Evolutionary conservation across 2,888 invertebrate genomes (phyloP).

Genomic region (Hymenopus coronatus): DNA sequence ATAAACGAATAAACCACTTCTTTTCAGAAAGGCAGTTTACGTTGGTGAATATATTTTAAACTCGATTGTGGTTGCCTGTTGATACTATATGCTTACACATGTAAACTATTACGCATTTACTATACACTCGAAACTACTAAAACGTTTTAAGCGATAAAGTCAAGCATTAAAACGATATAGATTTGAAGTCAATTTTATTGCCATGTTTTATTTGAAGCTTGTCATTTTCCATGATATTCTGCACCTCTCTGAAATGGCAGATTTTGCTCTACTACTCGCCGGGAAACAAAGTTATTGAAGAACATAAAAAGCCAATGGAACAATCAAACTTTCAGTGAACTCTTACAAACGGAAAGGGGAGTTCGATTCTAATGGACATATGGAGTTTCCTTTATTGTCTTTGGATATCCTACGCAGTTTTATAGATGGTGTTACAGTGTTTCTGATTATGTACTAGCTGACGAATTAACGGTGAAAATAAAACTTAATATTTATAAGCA

Average conservation of each 20-base stretch:
- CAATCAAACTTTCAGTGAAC: not conserved
- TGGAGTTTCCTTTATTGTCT: not conserved
- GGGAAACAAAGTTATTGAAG: not conserved
- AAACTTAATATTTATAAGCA: no score
- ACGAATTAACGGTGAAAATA: not conserved
- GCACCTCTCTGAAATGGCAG: not conserved
- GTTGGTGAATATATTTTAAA: no score
- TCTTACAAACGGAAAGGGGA: not conserved
- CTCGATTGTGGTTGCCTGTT: no score
- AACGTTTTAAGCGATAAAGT: not conserved
- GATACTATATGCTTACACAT: no score
- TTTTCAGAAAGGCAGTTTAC: no score
- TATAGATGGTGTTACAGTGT: not conserved
- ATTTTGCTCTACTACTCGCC: not conserved
- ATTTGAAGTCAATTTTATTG: not conserved
- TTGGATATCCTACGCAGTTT: not conserved
- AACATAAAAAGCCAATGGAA: not conserved
- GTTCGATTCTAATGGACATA: not conserved
- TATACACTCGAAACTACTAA: no score
- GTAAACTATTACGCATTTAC: no score
- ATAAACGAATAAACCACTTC: no score
- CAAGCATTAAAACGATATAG: not conserved
- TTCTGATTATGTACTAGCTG: not conserved
- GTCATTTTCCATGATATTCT: not conserved
- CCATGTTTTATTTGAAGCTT: not conserved